Conservation (phyloP, 35 echinoderm and acorn worm species). For the Nesometra sesokonis region DNA sequence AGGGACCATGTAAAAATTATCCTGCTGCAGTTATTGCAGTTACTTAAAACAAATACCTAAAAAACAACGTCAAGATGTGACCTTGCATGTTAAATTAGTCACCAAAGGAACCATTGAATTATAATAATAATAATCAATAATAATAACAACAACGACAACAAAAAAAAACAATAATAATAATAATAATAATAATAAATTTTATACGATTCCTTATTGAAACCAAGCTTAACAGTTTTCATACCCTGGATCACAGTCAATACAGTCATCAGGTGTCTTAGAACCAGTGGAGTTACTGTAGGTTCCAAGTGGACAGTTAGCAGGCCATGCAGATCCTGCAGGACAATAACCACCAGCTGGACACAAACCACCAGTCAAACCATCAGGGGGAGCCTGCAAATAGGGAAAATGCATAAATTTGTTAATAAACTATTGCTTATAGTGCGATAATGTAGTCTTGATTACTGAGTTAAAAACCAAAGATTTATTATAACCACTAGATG, state of each 20-base stretch:
- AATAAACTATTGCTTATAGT: no score
- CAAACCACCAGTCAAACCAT: conserved; percentile 89
- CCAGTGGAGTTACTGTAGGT: conserved; percentile 98
- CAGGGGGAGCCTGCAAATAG: conserved; percentile 54
- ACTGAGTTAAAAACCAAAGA: no score
- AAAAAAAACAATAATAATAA: neutral
- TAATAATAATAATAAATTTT: neutral
- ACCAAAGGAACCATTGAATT: no score
- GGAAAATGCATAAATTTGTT: neutral
- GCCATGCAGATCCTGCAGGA: conserved; percentile 88
- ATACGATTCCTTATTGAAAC: neutral
- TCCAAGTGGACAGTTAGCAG: conserved; percentile 83
- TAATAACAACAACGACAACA: no score
- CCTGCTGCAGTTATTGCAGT: no score
- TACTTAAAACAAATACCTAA: no score
- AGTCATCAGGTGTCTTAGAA: conserved; percentile 88
- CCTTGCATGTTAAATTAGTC: no score
- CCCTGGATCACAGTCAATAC: conserved; percentile 97
- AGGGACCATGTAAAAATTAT: no score
- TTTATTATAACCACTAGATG: no score
- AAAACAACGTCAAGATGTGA: no score
- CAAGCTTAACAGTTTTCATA: neutral
- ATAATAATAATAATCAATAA: no score
- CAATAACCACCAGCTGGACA: conserved; percentile 95
- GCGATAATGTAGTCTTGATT: no score